These are phyloP conservation scores for Aphelenchoides fujianensis DNA, from an alignment of 1,140 invertebrate genomes.

Conservation along the genomic window DNA sequence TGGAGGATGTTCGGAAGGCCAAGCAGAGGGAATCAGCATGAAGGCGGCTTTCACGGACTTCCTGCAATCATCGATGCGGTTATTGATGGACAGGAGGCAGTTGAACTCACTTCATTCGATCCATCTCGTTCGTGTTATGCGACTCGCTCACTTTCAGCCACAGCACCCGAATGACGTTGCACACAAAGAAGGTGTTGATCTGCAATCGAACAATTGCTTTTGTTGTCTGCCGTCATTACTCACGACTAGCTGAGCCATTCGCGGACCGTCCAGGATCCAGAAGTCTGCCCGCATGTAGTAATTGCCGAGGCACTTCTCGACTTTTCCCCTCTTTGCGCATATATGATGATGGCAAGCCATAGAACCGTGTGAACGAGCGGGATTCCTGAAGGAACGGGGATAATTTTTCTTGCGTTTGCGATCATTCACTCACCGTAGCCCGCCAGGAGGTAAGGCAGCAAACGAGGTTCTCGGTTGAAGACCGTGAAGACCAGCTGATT, in stretches of 20 bases:
- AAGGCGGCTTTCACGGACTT: constrained; percentile 61
- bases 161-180: constrained; percentile 58
- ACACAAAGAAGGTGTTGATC: constrained; percentile 59
- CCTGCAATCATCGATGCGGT: constrained; percentile 41
- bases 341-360: constrained; percentile 54
- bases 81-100: constrained; percentile 9
- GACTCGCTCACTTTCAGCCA: constrained; percentile 59
- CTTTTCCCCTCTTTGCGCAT: constrained; percentile 58
- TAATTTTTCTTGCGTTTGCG: constrained; percentile 2
- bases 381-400: constrained; percentile 37
- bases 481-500: constrained; percentile 77
- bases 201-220: constrained; percentile 34
- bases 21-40: constrained; percentile 60
- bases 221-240: neutral
- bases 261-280: constrained; percentile 61
- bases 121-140: constrained; percentile 53
- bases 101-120: constrained; percentile 57
- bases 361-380: constrained; percentile 55
- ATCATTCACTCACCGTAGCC: constrained; percentile 72
- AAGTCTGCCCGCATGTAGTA: constrained; percentile 62
- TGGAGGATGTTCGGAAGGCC: constrained; percentile 63
- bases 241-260: constrained; percentile 57
- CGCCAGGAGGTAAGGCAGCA: constrained; percentile 71
- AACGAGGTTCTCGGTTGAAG: constrained; percentile 74
- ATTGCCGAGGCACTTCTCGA: constrained; percentile 57